A percentile compares a stretch with the other conserved stretches of the same genome.
Conservation (phyloP, 2,888 invertebrate species). For the Tetanocera ferruginea region DNA sequence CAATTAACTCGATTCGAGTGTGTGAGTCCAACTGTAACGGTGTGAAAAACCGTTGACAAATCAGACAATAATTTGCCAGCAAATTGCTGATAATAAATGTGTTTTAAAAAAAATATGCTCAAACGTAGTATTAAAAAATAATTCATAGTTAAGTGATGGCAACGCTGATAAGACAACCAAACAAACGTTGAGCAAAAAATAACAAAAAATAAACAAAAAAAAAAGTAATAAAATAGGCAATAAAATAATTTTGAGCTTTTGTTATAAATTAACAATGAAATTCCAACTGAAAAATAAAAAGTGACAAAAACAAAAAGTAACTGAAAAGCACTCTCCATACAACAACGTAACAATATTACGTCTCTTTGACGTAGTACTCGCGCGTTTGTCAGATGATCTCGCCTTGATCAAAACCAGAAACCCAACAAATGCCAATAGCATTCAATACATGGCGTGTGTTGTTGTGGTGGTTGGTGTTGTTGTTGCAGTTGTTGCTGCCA, state of each 20-base stretch:
- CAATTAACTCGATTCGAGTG: neutral
- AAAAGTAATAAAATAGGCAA: neutral
- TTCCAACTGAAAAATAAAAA: no score
- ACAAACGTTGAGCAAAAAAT: neutral
- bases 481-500: no score
- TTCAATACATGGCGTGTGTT: neutral
- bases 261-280: no score
- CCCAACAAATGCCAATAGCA: neutral
- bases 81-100: constrained; percentile 15
- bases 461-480: neutral
- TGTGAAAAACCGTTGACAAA: constrained; percentile 19
- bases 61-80: constrained; percentile 26
- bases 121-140: neutral
- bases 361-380: neutral
- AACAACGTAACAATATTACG: neutral
- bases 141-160: neutral
- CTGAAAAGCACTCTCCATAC: neutral
- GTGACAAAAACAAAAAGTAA: neutral
- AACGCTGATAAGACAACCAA: neutral
- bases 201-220: neutral
- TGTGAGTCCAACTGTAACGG: neutral
- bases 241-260: no score
- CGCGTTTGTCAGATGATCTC: neutral
- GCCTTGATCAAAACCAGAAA: constrained; percentile 6
- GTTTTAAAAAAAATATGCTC: neutral